Evolutionary conservation across 2,113 vertebrate species (phyloP).

Genomic region (Rhinopomastus cyanomelas): DNA sequence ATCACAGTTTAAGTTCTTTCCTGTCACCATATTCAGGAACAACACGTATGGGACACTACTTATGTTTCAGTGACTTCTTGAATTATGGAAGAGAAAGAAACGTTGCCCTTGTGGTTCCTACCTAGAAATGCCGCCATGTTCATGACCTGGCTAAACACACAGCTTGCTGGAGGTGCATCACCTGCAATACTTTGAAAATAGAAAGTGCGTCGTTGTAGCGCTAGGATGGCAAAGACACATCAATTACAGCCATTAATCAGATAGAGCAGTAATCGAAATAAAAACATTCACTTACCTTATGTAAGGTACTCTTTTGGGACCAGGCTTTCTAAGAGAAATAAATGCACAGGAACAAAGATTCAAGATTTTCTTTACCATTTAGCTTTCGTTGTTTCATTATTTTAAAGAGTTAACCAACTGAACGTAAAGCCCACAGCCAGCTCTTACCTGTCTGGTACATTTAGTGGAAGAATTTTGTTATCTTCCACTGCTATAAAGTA

Average conservation of each 20-base stretch:
- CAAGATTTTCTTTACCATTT: not conserved
- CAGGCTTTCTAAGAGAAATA: constrained; percentile 68
- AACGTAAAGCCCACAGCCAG: not conserved
- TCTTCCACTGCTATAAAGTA: constrained; percentile 87
- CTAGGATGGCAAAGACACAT: not conserved
- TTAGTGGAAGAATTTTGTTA: constrained; percentile 81
- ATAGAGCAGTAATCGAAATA: not conserved
- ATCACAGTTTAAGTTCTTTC: not conserved
- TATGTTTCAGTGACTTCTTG: not conserved
- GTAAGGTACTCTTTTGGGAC: constrained; percentile 79
- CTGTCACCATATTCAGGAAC: not conserved
- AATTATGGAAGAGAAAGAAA: constrained; percentile 14
- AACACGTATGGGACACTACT: not conserved
- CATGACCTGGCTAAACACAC: constrained; percentile 91
- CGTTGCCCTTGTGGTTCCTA: constrained; percentile 61
- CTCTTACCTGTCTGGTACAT: constrained; percentile 80
- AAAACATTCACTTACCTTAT: constrained; percentile 81
- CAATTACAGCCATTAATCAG: not conserved
- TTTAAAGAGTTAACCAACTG: not conserved
- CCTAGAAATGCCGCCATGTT: constrained; percentile 91
- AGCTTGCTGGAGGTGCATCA: constrained; percentile 88
- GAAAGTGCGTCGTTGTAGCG: constrained; percentile 15
- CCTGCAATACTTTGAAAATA: constrained; percentile 85
- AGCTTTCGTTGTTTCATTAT: not conserved
- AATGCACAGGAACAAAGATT: constrained; percentile 23